Base-by-base conservation (phyloP, 1,140 invertebrate genomes). In the Pachypsylla venusta region DNA sequence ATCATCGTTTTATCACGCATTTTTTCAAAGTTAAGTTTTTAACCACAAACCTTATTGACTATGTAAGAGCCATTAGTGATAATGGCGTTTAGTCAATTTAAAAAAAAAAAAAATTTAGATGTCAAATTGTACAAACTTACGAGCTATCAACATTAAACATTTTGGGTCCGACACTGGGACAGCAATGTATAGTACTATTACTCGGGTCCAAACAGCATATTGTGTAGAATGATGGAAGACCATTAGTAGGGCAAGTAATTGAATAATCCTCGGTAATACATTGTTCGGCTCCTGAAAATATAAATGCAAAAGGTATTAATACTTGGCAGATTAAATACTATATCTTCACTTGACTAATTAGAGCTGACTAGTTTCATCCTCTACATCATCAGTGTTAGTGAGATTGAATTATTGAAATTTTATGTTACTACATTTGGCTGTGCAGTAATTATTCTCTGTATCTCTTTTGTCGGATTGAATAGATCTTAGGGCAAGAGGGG, bases 111-210 rank as follows among this genome's bases (percentile, higher is more conserved):
- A n/a, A n/a, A n/a, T n/a, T n/a, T n/a, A n/a, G n/a, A n/a, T n/a
- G n/a, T n/a, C n/a, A n/a, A n/a, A n/a, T n/a, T n/a, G n/a, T n/a
- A 10, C 30, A 19, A 19, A 48, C 42, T 5, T 48, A 48, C 42
- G 42, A 48, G 42, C 42, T 48, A 19, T 48, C 22, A 4, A 48
- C n/a, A 48, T 48, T 48, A 22, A 48, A 48, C 42, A 48, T 48
- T 48, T 48, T 48, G 4, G 42, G 42, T 5, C 42, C 42, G 16
- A 48, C 7, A 48, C n/a, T 48, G 5, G 42, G 42, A 19, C 42
- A 48, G 16, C 42, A 48, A 7, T 5, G n/a, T 3, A 48, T 22
- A 10, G 42, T 48, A 4, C 42, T 22, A n/a, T 48, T 48, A 5
- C n/a, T 10, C 4, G 16, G n/a, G 22, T 48, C 42, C 5, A 48